Percentiles rank a stretch among this genome's conserved stretches.
These are phyloP conservation scores for Florisuga fusca DNA, from an alignment of 2,797 vertebrate genomes.

Conservation along the genomic window DNA sequence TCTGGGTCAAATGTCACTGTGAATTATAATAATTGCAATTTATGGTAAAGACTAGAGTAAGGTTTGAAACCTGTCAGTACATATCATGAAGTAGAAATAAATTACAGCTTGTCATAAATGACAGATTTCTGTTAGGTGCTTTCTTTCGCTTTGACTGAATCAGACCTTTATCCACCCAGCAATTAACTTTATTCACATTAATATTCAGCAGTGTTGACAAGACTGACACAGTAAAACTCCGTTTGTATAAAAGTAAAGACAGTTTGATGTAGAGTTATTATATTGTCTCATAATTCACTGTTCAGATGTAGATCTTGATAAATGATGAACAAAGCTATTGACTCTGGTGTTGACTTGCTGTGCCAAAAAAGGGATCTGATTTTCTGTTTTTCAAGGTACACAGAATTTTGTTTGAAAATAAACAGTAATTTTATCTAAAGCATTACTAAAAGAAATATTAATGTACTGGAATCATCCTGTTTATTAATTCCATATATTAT, in stretches of 20 bases:
- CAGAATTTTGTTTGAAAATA: slow-evolving; percentile 80
- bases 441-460: slow-evolving; percentile 61
- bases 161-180: slow-evolving; percentile 83
- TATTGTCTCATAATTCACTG: slow-evolving; percentile 79
- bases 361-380: slow-evolving; percentile 74
- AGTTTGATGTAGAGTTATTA: slow-evolving; percentile 82
- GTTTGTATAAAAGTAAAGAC: slow-evolving; percentile 83
- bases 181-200: slow-evolving; percentile 90
- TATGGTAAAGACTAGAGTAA: slow-evolving; percentile 81
- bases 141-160: slow-evolving; percentile 79
- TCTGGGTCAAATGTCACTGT: slow-evolving; percentile 78
- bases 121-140: slow-evolving; percentile 86
- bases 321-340: slow-evolving; percentile 81
- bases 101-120: slow-evolving; percentile 89
- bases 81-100: slow-evolving; percentile 82
- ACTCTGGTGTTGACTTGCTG: slow-evolving; percentile 76
- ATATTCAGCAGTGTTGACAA: slow-evolving; percentile 86
- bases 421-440: slow-evolving; percentile 82
- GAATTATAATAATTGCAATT: slow-evolving; percentile 87
- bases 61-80: slow-evolving; percentile 84
- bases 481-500: slow-evolving; percentile 35
- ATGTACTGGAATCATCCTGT: slow-evolving; percentile 21
- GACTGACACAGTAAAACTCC: slow-evolving; percentile 82
- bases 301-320: slow-evolving; percentile 73
- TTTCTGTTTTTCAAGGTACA: slow-evolving; percentile 73